These are phyloP conservation scores for Mormyrus lacerda DNA, from an alignment of 2,113 vertebrate species.

Conservation along the genomic window DNA sequence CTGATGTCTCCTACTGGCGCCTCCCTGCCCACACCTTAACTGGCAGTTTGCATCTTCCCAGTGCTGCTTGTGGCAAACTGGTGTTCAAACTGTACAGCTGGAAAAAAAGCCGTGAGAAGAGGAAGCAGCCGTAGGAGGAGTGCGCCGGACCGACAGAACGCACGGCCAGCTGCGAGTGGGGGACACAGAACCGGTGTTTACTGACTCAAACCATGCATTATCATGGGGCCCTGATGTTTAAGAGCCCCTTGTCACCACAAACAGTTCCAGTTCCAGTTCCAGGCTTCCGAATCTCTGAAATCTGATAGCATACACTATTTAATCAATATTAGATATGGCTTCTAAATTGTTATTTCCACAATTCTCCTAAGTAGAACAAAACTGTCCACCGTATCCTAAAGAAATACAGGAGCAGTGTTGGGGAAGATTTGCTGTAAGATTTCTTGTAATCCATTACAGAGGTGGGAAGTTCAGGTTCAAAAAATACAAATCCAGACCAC, in stretches of 20 bases:
- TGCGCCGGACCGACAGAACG: slow-evolving; percentile 76
- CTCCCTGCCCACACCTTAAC: slow-evolving; percentile 71
- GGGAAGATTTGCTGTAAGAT: background rate
- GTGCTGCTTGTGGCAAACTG: slow-evolving; percentile 29
- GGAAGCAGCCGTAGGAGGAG: slow-evolving; percentile 77
- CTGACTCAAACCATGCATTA: background rate
- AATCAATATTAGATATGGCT: background rate
- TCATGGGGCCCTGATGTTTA: background rate
- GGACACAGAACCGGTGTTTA: background rate
- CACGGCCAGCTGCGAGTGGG: slow-evolving; percentile 67
- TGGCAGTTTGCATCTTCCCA: slow-evolving; percentile 67
- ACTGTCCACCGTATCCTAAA: background rate
- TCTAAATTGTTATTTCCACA: background rate
- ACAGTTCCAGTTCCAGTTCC: too few species aligned
- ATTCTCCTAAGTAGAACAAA: background rate
- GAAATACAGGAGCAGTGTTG: background rate
- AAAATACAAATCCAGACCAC: background rate
- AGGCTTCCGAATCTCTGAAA: too few species aligned
- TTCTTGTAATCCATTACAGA: background rate
- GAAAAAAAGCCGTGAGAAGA: slow-evolving; percentile 84
- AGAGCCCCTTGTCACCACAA: background rate
- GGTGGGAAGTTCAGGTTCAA: background rate
- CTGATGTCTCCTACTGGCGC: background rate
- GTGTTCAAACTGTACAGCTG: slow-evolving; percentile 65
- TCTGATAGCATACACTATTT: background rate